Evolutionary conservation across 2,113 vertebrate genomes (phyloP).

Genomic region (Vireo altiloquus): DNA sequence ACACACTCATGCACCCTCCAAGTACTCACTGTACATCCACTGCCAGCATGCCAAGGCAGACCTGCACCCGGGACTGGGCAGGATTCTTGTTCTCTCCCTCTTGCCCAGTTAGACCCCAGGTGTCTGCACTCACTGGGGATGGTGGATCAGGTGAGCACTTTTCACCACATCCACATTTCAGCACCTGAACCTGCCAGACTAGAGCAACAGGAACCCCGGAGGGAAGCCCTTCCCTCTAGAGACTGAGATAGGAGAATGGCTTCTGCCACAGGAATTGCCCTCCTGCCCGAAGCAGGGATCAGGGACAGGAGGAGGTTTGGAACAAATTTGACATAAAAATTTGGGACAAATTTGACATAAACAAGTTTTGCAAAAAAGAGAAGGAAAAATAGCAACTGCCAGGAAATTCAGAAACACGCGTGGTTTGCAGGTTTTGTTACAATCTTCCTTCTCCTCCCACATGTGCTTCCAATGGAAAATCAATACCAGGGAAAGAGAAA

Average conservation of each 20-base stretch:
- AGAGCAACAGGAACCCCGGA: not conserved
- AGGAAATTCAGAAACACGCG: not conserved
- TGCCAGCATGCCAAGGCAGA: not conserved
- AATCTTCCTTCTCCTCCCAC: not conserved
- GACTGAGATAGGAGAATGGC: fast-evolving
- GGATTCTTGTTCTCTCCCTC: not conserved
- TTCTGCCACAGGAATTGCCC: not conserved
- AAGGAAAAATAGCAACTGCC: not conserved
- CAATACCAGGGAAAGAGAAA: not conserved
- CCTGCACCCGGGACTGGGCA: not conserved
- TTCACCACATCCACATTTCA: not conserved
- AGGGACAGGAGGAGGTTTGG: not conserved
- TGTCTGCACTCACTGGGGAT: fast-evolving
- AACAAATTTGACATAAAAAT: not conserved
- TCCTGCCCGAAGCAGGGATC: not conserved
- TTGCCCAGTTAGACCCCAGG: not conserved
- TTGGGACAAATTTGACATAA: not conserved
- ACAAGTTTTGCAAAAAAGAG: not conserved
- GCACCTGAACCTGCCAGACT: not conserved
- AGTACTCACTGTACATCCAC: fast-evolving
- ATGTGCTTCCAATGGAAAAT: not conserved
- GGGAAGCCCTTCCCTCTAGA: not conserved
- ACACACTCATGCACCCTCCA: fast-evolving
- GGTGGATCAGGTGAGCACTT: not conserved
- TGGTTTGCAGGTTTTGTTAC: not conserved